phyloP scores from a whole-genome alignment of 2,888 invertebrate genomes.

The Myopa testacea region DNA sequence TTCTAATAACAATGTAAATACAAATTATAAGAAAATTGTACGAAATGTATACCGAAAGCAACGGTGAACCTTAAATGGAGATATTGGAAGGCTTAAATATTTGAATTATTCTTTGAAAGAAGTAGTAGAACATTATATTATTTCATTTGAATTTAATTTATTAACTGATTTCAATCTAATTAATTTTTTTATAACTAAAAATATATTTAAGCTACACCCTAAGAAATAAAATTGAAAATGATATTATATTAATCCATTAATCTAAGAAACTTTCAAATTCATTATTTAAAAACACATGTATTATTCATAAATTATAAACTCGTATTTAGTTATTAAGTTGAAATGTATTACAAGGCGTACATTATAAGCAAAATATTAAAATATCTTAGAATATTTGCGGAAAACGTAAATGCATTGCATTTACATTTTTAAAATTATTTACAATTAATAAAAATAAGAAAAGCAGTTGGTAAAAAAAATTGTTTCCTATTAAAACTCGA shows the following conservation, averaged over 20 bases:
- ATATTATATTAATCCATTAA: neutral
- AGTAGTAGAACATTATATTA: conserved; percentile 9
- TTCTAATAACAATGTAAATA: conserved; percentile 6
- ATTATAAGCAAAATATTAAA: conserved; percentile 21
- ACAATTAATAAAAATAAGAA: conserved; percentile 12
- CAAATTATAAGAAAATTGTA: conserved; percentile 5
- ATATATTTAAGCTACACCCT: conserved; percentile 16
- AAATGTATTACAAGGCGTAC: conserved; percentile 6
- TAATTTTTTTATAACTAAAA: conserved; percentile 1
- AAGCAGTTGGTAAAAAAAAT: conserved; percentile 25
- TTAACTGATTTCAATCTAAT: neutral
- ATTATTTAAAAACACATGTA: conserved; percentile 16
- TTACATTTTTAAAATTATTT: conserved; percentile 5
- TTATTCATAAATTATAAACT: conserved; percentile 23
- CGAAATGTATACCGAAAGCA: conserved; percentile 21
- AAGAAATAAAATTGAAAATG: conserved; percentile 16
- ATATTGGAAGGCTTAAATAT: conserved; percentile 4
- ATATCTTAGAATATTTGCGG: conserved; percentile 15
- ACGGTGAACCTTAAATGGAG: conserved; percentile 33
- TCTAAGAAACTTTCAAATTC: conserved; percentile 2
- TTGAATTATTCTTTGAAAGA: neutral
- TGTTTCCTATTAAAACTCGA: conserved; percentile 33
- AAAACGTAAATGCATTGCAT: neutral
- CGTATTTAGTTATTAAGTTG: conserved; percentile 16
- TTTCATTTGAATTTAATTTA: conserved; percentile 15